phyloP scores from a whole-genome alignment of 2,797 vertebrate species.

The Pangasius sanitwongsei region DNA sequence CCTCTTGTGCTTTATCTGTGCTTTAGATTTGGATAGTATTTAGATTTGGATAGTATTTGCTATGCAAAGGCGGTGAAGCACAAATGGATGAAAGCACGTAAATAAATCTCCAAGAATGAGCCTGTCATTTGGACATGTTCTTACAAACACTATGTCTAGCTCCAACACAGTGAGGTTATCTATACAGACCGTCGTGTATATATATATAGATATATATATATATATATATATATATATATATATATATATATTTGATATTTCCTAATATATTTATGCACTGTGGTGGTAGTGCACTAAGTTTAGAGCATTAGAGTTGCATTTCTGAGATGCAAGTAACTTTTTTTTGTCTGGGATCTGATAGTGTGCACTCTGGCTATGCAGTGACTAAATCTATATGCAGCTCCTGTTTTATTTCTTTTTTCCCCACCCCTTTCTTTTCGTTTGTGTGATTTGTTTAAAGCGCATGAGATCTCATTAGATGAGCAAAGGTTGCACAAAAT shows the following conservation, averaged over 20 bases:
- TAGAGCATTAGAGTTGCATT: not conserved
- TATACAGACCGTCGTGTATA: too few relatives aligned
- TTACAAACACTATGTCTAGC: too few relatives aligned
- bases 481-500: not conserved
- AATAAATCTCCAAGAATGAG: not conserved
- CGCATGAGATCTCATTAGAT: not conserved
- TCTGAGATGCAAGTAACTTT: not conserved
- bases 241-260: not conserved
- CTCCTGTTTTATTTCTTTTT: not conserved
- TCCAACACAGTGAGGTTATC: not conserved
- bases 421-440: not conserved
- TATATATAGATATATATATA: too few relatives aligned
- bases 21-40: too few relatives aligned
- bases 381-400: not conserved
- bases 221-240: not conserved
- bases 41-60: not conserved
- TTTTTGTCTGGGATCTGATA: not conserved
- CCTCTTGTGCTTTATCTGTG: not conserved
- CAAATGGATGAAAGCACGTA: not conserved
- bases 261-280: not conserved
- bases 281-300: too few relatives aligned
- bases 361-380: not conserved
- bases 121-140: not conserved
- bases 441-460: not conserved
- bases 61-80: not conserved